Evolutionary conservation across 2,888 invertebrate genomes (phyloP), one percentile per base, ranked within the genome.

Genomic region (Nasonia oneida): DNA sequence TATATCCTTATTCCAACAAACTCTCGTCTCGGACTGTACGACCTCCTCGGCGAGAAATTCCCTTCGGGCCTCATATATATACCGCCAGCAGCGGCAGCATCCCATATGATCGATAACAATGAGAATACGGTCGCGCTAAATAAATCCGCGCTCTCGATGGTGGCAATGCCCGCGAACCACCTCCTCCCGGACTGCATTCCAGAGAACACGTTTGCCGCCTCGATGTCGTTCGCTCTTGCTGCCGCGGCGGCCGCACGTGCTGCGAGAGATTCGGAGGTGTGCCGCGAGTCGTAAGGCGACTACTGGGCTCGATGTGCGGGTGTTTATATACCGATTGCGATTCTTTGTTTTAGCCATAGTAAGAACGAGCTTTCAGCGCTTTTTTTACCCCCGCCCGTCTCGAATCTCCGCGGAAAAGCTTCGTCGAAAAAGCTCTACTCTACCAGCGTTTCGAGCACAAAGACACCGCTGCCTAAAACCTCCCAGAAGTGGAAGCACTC

Each of bases 191-290:
- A 90, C 91, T 86, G 89, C 92, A 92, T 92, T 92, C 92, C 92
- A 89, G 70, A 90, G 89, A 91, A 92, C 91, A 91, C 90, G 91
- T 92, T 91, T 90, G 89, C 89, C 88, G 88, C 64, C 18, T 47
- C 73, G 29, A n/a, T 39, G 47, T 23, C 73, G 73, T n/a, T 57
- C 74, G 3, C 64, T 33, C 33, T 29, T 14, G 14, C 29, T 64
- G 64, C 64, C 4, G 61, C n/a, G 0, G 64, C 4, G 29, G 29
- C 29, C 29, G 29, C 33, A 29, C 64, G 8, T 29, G 64, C 18
- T 15, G 57, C 57, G 18, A 61, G n/a, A 61, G n/a, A 57, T 57
- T 57, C 57, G 57, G 23, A 61, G 57, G 57, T 61, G 57, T 61
- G 57, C 8, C 57, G 57, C 18, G 42, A 47, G 1, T 29, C 29